Evolutionary conservation across 2,113 vertebrate species (phyloP).

Genomic region (Grantiella picta): DNA sequence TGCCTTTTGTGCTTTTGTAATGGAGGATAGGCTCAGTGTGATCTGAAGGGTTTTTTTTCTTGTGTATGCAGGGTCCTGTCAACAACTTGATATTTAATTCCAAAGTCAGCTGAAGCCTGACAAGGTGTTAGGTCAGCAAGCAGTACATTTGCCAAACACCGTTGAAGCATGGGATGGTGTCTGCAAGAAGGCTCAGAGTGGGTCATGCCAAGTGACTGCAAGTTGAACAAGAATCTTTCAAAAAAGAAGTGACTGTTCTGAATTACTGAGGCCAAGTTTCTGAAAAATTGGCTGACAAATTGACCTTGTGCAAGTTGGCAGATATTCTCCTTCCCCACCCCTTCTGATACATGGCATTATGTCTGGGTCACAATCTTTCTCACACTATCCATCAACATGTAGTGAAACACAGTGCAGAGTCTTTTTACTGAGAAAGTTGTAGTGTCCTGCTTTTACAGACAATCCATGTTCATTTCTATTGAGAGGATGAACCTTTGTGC

Average conservation of each 20-base stretch:
- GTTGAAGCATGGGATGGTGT: not conserved
- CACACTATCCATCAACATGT: rapidly evolving
- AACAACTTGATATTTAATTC: not conserved
- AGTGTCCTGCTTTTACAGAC: not conserved
- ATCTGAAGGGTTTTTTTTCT: not conserved
- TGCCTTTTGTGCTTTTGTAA: not conserved
- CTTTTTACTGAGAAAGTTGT: not conserved
- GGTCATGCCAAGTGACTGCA: not conserved
- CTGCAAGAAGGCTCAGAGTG: not conserved
- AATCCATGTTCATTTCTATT: not conserved
- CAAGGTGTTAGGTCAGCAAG: not conserved
- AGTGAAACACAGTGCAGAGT: not conserved
- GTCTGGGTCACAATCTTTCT: not conserved
- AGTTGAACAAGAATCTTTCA: not conserved
- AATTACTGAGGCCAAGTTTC: not conserved
- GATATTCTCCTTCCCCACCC: not conserved
- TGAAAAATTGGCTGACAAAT: not conserved
- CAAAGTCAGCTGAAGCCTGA: not conserved
- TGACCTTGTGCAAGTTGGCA: not conserved
- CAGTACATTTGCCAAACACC: not conserved
- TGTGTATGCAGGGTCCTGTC: not conserved
- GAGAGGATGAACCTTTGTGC: not conserved
- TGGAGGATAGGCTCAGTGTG: not conserved
- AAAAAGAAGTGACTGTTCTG: not conserved
- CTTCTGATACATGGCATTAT: not conserved